Evolutionary conservation across 2,797 vertebrate species (phyloP).

Genomic region (Ctenosaura bakeri): DNA sequence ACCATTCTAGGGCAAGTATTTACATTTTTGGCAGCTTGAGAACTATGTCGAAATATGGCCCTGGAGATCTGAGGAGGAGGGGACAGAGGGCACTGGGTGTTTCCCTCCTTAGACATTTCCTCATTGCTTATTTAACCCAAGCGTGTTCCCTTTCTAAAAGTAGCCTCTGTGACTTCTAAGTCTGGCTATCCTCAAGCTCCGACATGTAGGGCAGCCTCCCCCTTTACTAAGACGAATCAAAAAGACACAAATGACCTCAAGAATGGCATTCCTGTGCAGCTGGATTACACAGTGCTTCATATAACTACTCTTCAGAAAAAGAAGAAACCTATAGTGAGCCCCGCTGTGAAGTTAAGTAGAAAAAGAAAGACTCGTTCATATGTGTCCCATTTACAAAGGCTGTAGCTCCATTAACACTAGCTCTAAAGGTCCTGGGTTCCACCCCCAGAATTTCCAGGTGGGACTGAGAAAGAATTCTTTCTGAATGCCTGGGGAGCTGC

Average conservation of each 20-base stretch:
- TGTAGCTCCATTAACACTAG: neutral
- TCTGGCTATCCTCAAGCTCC: neutral
- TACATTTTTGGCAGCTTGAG: constrained; percentile 16
- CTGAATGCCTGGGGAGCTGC: no score
- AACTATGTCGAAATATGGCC: constrained; percentile 11
- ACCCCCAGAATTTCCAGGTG: neutral
- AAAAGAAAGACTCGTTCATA: constrained; percentile 4
- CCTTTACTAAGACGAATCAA: constrained; percentile 22
- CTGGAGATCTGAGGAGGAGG: neutral
- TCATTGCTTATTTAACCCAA: constrained; percentile 18
- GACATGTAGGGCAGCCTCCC: constrained; percentile 1
- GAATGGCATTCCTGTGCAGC: constrained; percentile 21
- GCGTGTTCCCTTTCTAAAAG: constrained; percentile 18
- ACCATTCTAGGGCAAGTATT: neutral
- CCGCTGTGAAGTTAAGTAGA: constrained; percentile 51
- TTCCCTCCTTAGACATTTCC: constrained; percentile 34
- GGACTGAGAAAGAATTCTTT: no score
- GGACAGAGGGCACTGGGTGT: neutral
- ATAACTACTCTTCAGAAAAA: constrained; percentile 27
- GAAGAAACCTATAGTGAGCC: constrained; percentile 16
- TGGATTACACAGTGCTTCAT: constrained; percentile 44
- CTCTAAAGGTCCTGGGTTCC: neutral
- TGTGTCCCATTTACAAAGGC: neutral
- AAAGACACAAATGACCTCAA: constrained; percentile 33
- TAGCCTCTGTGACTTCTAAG: constrained; percentile 12